A percentile compares a stretch with the other conserved stretches of the same genome.
These are phyloP conservation scores for Tiliqua scincoides DNA, from an alignment of 2,113 vertebrate species.

Conservation along the genomic window DNA sequence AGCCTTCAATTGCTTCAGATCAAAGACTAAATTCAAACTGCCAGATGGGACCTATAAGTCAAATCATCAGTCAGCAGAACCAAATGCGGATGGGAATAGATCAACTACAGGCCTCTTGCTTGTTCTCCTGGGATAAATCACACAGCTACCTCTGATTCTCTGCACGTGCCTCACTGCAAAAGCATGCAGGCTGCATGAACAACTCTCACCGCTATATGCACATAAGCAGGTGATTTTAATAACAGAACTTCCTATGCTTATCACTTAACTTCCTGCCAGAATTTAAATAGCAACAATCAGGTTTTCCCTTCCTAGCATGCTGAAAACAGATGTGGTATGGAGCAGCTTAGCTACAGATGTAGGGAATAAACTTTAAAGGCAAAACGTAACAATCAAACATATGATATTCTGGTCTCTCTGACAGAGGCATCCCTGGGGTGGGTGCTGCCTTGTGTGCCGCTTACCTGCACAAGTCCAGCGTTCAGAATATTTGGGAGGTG, in stretches of 20 bases:
- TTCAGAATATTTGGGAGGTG: no score
- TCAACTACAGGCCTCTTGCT: not conserved
- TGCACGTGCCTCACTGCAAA: not conserved
- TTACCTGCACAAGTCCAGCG: no score
- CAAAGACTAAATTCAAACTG: not conserved
- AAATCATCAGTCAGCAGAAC: not conserved
- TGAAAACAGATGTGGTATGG: not conserved
- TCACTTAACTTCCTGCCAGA: no score
- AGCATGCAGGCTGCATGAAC: not conserved
- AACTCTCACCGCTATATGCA: not conserved
- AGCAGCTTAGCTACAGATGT: not conserved
- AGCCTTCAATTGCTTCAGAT: not conserved
- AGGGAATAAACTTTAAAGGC: not conserved
- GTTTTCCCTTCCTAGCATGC: not conserved
- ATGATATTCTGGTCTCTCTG: not conserved
- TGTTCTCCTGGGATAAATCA: not conserved
- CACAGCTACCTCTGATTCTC: not conserved
- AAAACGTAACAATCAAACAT: not conserved
- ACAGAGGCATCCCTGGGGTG: no score
- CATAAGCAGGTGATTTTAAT: not conserved
- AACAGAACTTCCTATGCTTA: not conserved
- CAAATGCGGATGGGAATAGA: not conserved
- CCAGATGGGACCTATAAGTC: not conserved
- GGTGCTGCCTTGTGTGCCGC: no score
- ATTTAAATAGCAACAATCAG: not conserved